Percentiles rank a stretch among this genome's conserved stretches.
Evolutionary conservation across 2,113 vertebrate species (phyloP).

Genomic region (Nibea albiflora): DNA sequence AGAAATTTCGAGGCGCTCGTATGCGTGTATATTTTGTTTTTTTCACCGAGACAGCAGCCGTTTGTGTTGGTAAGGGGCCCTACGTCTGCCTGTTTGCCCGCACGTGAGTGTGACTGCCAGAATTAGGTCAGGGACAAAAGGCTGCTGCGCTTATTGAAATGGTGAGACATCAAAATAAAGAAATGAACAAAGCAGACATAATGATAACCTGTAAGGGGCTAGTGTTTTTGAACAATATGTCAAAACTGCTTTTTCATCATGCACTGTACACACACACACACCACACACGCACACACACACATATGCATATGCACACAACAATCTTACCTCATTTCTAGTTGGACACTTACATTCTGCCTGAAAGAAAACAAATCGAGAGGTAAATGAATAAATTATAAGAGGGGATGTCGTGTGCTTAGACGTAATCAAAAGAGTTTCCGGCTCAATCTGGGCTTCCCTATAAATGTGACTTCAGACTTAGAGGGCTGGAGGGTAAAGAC

Average conservation of each 20-base stretch:
- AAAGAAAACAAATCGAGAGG: slow-evolving; percentile 52
- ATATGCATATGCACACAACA: slow-evolving; percentile 38
- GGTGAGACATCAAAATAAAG: slow-evolving; percentile 77
- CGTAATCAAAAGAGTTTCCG: slow-evolving; percentile 78
- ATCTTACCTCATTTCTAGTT: slow-evolving; percentile 57
- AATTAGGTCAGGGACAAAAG: slow-evolving; percentile 88
- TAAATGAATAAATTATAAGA: slow-evolving; percentile 60
- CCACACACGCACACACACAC: slow-evolving; percentile 38
- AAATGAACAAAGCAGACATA: slow-evolving; percentile 75
- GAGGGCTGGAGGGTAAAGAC: slow-evolving; percentile 40
- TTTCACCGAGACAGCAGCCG: neutral
- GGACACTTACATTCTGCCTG: slow-evolving; percentile 60
- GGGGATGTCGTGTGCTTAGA: slow-evolving; percentile 67
- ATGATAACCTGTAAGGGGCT: slow-evolving; percentile 73
- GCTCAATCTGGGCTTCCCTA: slow-evolving; percentile 76
- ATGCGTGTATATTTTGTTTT: slow-evolving; percentile 19
- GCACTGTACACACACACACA: slow-evolving; percentile 14
- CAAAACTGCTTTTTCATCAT: slow-evolving; percentile 75
- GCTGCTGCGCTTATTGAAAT: slow-evolving; percentile 69
- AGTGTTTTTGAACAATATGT: slow-evolving; percentile 75
- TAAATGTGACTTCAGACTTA: slow-evolving; percentile 67
- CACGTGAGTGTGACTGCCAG: slow-evolving; percentile 77
- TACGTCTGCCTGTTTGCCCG: slow-evolving; percentile 49
- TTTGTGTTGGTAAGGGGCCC: slow-evolving; percentile 29
- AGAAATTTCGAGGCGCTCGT: neutral